These are phyloP conservation scores for Laspeyria flexula DNA, from an alignment of 2,888 invertebrate genomes.

Conservation along the genomic window DNA sequence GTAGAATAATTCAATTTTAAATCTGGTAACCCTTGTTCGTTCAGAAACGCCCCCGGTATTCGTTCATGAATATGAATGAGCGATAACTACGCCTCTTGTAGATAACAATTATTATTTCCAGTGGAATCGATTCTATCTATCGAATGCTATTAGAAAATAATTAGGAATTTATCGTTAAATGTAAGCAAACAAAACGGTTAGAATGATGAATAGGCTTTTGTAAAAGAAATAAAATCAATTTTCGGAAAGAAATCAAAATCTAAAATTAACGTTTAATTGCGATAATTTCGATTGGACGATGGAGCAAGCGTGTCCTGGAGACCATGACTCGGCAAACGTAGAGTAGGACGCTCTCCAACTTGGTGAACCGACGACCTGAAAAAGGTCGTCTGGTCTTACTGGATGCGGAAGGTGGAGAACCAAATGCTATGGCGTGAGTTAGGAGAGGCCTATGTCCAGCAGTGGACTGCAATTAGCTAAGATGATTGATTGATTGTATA, in stretches of 20 bases:
- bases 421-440: no score
- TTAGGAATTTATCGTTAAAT: constrained; percentile 6
- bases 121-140: constrained; percentile 16
- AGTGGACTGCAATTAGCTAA: no score
- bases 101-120: constrained; percentile 73
- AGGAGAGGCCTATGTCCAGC: no score
- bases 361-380: no score
- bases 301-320: no score
- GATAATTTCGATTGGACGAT: no score
- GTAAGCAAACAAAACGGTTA: neutral
- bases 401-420: no score
- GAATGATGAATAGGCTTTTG: neutral
- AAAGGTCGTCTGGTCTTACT: no score
- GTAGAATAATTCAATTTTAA: constrained; percentile 23
- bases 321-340: no score
- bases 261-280: neutral
- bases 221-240: neutral
- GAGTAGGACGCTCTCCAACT: no score
- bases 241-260: neutral
- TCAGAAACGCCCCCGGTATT: constrained; percentile 47
- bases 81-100: constrained; percentile 63
- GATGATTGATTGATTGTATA: no score
- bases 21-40: constrained; percentile 40
- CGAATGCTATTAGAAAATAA: constrained; percentile 15
- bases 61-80: constrained; percentile 76